Evolutionary conservation across 2,797 vertebrate genomes (phyloP), one percentile per base, ranked within the genome.

Genomic region (Cyprinodon diabolis): DNA sequence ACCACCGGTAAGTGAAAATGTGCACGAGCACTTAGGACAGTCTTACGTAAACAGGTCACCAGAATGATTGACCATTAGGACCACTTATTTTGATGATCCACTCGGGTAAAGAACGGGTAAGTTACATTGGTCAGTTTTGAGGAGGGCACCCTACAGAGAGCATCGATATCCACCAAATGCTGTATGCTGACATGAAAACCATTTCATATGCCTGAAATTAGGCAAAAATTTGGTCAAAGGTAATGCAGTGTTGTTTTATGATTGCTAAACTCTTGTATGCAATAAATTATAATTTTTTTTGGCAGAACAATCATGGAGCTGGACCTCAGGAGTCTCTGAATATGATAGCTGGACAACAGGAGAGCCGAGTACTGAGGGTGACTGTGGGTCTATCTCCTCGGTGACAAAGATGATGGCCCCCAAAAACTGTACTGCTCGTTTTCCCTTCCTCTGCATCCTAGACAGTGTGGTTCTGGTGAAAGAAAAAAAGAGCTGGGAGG

Each of bases 401-500:
- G 0, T 0, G 1, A 0, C 0, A 0, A 83, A 72, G 40, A 0
- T 0, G 1, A 85, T 87, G 86, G 2, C 21, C 0, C 7, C 65
- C 60, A 35, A 51, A 1, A 9, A 21, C 62, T 91, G 89, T 70
- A 2, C 11, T 0, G 0, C 1, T n/a, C 13, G 0, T 0, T 65
- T 84, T 4, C 90, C 89, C 37, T 86, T 60, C 35, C 0, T 82
- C 69, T 92, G 90, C 69, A 21, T 11, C 3, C 1, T 0, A 0
- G 67, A 84, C 52, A 90, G 88, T 47, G 11, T 92, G 68, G 0
- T 91, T 23, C 67, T 91, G 60, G 74, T 92, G 1, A 84, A 76
- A 54, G 77, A 91, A 80, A 82, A 75, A 15, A 87, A 83, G 75
- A 84, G 83, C 3, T 90, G 91, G 91, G 80, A 88, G 80, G 81